phyloP scores from a whole-genome alignment of 2,888 invertebrate species.

The Hybos culiciformis region DNA sequence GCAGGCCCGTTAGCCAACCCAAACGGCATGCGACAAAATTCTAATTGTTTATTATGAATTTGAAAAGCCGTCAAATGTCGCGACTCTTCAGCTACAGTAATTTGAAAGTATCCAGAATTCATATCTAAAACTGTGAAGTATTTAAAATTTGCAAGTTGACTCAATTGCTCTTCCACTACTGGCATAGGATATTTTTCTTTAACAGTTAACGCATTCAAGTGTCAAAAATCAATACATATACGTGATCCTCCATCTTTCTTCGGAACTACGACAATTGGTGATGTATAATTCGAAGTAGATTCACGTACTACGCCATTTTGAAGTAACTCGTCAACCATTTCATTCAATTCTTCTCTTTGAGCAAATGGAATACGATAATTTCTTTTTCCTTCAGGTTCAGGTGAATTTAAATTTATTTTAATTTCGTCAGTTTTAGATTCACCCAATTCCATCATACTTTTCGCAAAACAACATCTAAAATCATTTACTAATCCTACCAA shows the following conservation, averaged over 20 bases:
- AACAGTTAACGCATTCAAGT: constrained; percentile 11
- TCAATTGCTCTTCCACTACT: constrained; percentile 14
- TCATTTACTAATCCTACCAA: no score
- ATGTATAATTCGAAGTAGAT: constrained; percentile 6
- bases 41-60: constrained; percentile 23
- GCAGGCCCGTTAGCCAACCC: constrained; percentile 24
- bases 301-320: constrained; percentile 9
- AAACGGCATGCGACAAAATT: constrained; percentile 25
- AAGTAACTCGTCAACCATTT: constrained; percentile 8
- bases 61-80: constrained; percentile 21
- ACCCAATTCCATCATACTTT: constrained; percentile 7
- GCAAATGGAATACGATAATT: constrained; percentile 13
- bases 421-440: constrained; percentile 11
- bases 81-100: constrained; percentile 13
- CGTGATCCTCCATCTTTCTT: constrained; percentile 5
- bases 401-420: constrained; percentile 9
- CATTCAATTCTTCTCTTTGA: constrained; percentile 4
- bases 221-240: constrained; percentile 13
- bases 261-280: constrained; percentile 5
- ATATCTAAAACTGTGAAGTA: constrained; percentile 23
- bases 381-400: constrained; percentile 12
- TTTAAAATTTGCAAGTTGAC: constrained; percentile 15
- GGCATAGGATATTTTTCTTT: constrained; percentile 14
- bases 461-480: constrained; percentile 12
- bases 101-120: constrained; percentile 21